These are phyloP conservation scores for Xestia ashworthii DNA, from an alignment of 2,888 invertebrate species.

Conservation along the genomic window DNA sequence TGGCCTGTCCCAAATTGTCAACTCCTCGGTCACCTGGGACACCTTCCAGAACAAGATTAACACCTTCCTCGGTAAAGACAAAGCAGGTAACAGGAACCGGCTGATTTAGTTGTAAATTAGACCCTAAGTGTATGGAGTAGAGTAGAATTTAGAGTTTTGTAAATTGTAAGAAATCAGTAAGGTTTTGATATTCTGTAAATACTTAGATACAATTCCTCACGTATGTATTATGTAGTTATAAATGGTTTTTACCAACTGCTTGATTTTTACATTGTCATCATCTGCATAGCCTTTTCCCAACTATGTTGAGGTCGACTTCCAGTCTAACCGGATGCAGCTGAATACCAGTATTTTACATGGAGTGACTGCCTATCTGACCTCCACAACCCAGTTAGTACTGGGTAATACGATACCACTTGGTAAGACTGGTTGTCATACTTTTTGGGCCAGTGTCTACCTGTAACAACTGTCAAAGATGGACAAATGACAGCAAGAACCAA, in stretches of 20 bases:
- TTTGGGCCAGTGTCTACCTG: too few species aligned
- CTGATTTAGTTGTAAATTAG: conserved; percentile 67
- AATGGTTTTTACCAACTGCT: not conserved
- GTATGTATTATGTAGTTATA: not conserved
- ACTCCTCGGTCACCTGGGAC: conserved; percentile 79
- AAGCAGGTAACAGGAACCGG: conserved; percentile 74
- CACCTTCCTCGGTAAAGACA: conserved; percentile 76
- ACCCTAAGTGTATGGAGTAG: conserved; percentile 8
- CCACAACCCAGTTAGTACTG: too few species aligned
- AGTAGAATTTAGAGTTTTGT: conserved; percentile 7
- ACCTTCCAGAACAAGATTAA: conserved; percentile 77
- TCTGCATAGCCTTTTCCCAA: too few species aligned
- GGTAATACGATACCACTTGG: too few species aligned
- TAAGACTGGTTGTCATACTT: too few species aligned
- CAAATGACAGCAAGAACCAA: too few species aligned
- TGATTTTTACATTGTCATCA: conserved; percentile 28
- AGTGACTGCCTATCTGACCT: too few species aligned
- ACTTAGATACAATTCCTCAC: not conserved
- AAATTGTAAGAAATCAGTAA: conserved; percentile 6
- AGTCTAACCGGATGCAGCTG: too few species aligned
- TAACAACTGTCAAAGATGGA: too few species aligned
- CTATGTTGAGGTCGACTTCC: too few species aligned
- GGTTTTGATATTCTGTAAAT: conserved; percentile 8
- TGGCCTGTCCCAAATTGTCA: conserved; percentile 77
- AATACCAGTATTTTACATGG: too few species aligned